These are phyloP conservation scores for Chloropsis cyanopogon DNA, from an alignment of 2,113 vertebrate species.

Conservation along the genomic window DNA sequence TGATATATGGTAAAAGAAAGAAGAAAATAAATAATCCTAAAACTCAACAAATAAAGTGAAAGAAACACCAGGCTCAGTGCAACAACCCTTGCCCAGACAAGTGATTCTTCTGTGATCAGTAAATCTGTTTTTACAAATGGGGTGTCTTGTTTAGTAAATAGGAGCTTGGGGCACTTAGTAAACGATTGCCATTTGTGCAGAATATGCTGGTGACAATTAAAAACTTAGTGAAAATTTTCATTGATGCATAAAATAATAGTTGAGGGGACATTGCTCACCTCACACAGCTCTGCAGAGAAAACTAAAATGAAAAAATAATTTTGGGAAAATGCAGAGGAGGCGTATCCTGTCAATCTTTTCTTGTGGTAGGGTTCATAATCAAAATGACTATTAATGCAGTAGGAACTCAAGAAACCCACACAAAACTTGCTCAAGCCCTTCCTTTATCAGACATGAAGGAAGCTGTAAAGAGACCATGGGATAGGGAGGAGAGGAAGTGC, in stretches of 20 bases:
- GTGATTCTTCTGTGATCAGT: neutral
- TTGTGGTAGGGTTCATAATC: neutral
- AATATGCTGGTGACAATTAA: neutral
- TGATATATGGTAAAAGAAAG: neutral
- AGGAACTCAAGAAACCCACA: neutral
- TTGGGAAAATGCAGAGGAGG: accelerated
- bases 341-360: neutral
- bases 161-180: neutral
- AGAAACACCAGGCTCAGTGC: neutral
- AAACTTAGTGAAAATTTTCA: neutral
- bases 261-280: neutral
- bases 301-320: neutral
- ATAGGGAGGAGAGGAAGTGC: neutral
- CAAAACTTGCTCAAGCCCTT: neutral
- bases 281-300: neutral
- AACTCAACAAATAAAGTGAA: neutral
- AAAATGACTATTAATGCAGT: neutral
- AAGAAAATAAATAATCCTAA: neutral
- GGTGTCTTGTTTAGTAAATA: neutral
- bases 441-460: neutral
- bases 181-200: neutral
- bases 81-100: neutral
- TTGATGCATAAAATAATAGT: neutral
- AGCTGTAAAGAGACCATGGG: neutral
- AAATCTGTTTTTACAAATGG: neutral